phyloP scores from a whole-genome alignment of 2,888 invertebrate species.

The Celastrina argiolus region DNA sequence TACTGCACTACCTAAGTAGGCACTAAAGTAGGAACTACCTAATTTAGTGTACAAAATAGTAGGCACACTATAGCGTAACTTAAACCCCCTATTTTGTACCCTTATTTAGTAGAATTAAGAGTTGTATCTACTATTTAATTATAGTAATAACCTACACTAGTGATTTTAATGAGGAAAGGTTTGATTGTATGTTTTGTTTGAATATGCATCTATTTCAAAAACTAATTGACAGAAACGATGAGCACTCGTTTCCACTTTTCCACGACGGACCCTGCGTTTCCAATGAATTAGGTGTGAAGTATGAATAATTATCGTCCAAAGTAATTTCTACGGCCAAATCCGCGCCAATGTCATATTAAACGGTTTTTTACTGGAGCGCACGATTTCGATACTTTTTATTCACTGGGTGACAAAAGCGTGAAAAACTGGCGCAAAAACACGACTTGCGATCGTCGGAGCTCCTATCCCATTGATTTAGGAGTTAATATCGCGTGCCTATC shows the following conservation, averaged over 20 bases:
- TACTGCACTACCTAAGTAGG: no score
- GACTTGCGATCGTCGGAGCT: constrained; percentile 31
- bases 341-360: constrained; percentile 71
- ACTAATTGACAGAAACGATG: no score
- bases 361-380: constrained; percentile 58
- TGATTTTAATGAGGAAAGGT: no score
- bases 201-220: no score
- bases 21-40: no score
- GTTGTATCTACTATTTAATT: no score
- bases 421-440: constrained; percentile 45
- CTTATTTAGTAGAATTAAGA: no score
- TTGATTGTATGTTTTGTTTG: no score
- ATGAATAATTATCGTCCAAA: constrained; percentile 38
- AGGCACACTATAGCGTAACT: no score
- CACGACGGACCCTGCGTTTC: neutral
- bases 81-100: no score
- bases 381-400: constrained; percentile 71
- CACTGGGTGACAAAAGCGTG: constrained; percentile 66
- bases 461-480: constrained; percentile 42
- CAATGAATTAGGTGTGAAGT: constrained; percentile 7
- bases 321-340: constrained; percentile 63
- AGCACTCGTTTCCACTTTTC: neutral
- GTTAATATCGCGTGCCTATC: constrained; percentile 38
- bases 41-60: no score
- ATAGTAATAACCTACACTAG: no score